phyloP scores from a whole-genome alignment of 1,140 invertebrate species.

The Hycleus phaleratus region DNA sequence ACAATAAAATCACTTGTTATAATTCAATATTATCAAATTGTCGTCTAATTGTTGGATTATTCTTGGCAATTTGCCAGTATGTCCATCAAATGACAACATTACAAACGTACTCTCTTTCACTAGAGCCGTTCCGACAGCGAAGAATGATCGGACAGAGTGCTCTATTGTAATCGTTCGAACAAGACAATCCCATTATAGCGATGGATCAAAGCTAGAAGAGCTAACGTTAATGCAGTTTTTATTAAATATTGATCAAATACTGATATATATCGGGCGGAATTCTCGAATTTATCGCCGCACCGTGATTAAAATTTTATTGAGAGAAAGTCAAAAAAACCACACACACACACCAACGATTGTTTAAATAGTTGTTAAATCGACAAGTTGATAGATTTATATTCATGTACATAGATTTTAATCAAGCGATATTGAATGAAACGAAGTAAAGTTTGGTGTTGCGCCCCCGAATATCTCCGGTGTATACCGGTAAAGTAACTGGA shows the following conservation, averaged over 20 bases:
- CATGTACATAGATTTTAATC: slow-evolving; percentile 26
- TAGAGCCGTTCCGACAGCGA: no score
- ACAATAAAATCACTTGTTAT: no score
- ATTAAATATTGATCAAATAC: slow-evolving; percentile 16
- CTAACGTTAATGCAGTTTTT: slow-evolving; percentile 16
- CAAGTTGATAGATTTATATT: no score
- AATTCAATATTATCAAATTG: no score
- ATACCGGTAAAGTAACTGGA: slow-evolving; percentile 11
- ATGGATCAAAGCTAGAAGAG: slow-evolving; percentile 19
- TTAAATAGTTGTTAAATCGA: no score
- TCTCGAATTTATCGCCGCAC: no score
- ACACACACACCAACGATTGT: no score
- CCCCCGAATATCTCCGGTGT: slow-evolving; percentile 23
- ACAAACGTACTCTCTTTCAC: slow-evolving; percentile 3
- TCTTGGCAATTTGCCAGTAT: slow-evolving; percentile 5
- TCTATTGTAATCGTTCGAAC: slow-evolving; percentile 40
- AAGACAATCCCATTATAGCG: slow-evolving; percentile 23
- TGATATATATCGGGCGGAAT: slow-evolving; percentile 1
- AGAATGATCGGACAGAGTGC: slow-evolving; percentile 35
- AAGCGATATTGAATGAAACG: slow-evolving; percentile 16
- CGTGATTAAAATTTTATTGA: no score
- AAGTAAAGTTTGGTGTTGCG: slow-evolving; percentile 27
- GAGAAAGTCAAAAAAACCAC: no score
- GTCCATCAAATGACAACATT: no score
- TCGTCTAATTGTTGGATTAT: no score